Conservation (phyloP, 2,888 invertebrate species). For the Brachynemurus nebulosus region DNA sequence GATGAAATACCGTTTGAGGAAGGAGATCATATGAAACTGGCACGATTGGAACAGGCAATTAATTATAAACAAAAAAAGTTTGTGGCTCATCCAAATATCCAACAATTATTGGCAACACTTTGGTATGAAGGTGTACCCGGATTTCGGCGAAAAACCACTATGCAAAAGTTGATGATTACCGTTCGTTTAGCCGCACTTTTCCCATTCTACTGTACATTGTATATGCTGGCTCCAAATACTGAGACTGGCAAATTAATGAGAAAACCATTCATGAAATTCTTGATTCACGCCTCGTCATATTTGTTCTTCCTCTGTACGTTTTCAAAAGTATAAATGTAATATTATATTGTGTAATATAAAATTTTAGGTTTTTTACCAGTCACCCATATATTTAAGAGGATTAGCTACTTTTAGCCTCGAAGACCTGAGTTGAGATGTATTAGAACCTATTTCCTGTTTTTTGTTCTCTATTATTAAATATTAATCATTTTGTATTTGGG, state of each 20-base stretch:
- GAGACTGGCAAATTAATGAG: constrained; percentile 68
- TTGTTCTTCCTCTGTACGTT: constrained; percentile 75
- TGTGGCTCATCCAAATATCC: constrained; percentile 90
- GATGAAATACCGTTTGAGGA: constrained; percentile 54
- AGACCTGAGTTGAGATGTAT: too few species aligned
- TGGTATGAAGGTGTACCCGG: constrained; percentile 96
- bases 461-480: too few species aligned
- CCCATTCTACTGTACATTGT: constrained; percentile 73
- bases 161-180: constrained; percentile 51
- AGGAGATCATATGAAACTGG: constrained; percentile 72
- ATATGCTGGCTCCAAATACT: constrained; percentile 75
- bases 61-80: constrained; percentile 94
- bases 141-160: constrained; percentile 66
- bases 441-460: too few species aligned
- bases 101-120: constrained; percentile 77
- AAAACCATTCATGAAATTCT: constrained; percentile 93
- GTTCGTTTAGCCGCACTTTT: constrained; percentile 66
- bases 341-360: not conserved
- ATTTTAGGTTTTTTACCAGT: not conserved
- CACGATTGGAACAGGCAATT: constrained; percentile 79
- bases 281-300: constrained; percentile 88
- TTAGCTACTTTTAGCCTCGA: too few species aligned
- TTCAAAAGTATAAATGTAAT: too few species aligned
- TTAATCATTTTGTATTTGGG: too few species aligned
- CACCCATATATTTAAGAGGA: too few species aligned